Evolutionary conservation across 2,797 vertebrate species (phyloP), one percentile per base, ranked within the genome.

Genomic region (Neostethus bicornis): DNA sequence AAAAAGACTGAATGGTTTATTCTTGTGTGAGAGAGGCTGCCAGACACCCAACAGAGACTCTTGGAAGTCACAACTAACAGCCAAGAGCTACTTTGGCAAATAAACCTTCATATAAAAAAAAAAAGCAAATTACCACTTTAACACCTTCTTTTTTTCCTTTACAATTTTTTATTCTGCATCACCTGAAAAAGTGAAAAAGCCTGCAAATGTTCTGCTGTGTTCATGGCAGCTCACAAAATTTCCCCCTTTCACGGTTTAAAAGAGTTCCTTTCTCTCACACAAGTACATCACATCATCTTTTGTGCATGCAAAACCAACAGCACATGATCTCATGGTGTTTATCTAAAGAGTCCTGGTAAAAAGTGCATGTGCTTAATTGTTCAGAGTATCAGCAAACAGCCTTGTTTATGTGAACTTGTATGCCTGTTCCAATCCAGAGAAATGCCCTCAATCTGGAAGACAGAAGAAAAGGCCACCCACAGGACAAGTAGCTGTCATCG

Each of bases 381-480:
- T 61, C 39, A 26, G 76, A 50, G 16, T 55, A 67, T 73, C 66
- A 66, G 65, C 71, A 71, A 77, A 55, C 62, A 76, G 75, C 39
- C 65, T 53, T 80, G 82, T 85, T 89, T 83, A 80, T 73, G 67
- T 86, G 75, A 87, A 84, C 81, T 75, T 73, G 75, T 63, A 60
- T 75, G 77, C 77, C 74, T 73, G 76, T 71, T 80, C 77, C 75
- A 69, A 61, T 85, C 72, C 43, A 34, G 65, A 67, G 79, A 77
- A 83, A 79, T 66, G 79, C 66, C 57, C 64, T 72, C 63, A 69
- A 87, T 79, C 41, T 73, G 54, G 29, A 39, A 64, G 61, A 75
- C 28, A 66, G 68, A 66, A 69, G 67, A 66, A 71, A 67, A 81
- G 85, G 80, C 87, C 91, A 89, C 88, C 87, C 90, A 89, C 77